Evolutionary conservation across 2,888 invertebrate genomes (phyloP).

Genomic region (Thereva nobilitata): DNA sequence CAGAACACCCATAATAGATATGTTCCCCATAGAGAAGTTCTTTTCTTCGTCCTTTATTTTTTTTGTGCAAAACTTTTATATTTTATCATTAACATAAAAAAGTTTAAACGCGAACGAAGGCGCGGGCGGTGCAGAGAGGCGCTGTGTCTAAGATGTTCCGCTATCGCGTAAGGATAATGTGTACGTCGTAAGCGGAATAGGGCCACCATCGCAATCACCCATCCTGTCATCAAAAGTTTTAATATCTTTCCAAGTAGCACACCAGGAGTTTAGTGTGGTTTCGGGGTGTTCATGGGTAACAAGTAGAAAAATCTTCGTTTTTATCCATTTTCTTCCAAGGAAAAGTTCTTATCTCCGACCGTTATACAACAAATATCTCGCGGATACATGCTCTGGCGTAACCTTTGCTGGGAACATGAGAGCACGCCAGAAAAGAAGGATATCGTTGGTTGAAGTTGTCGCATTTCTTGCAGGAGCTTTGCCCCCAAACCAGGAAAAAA

Average conservation of each 20-base stretch:
- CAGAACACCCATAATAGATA: no score
- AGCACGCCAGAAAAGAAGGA: conserved; percentile 20
- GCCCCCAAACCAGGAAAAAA: conserved; percentile 23
- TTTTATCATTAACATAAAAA: conserved; percentile 33
- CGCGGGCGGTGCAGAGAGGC: no score
- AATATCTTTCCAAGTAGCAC: conserved; percentile 32
- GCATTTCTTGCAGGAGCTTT: no score
- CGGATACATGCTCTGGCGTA: conserved; percentile 27
- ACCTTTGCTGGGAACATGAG: conserved; percentile 20
- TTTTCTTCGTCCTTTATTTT: conserved; percentile 7
- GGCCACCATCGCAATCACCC: conserved; percentile 23
- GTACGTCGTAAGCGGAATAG: conserved; percentile 18
- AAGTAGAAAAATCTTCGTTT: conserved; percentile 20
- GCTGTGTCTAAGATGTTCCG: conserved; percentile 17
- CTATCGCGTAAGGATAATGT: conserved; percentile 29
- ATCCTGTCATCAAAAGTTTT: conserved; percentile 32
- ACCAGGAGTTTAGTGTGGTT: conserved; percentile 15
- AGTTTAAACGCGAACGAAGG: conserved; percentile 26
- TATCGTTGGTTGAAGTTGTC: conserved; percentile 23
- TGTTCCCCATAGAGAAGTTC: background rate
- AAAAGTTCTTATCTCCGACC: conserved; percentile 27
- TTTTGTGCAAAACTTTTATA: conserved; percentile 27
- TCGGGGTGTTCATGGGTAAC: no score
- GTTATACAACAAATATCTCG: conserved; percentile 34
- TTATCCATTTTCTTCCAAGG: conserved; percentile 15